Evolutionary conservation across 2,797 vertebrate genomes (phyloP).

Genomic region (Peromyscus aztecus): DNA sequence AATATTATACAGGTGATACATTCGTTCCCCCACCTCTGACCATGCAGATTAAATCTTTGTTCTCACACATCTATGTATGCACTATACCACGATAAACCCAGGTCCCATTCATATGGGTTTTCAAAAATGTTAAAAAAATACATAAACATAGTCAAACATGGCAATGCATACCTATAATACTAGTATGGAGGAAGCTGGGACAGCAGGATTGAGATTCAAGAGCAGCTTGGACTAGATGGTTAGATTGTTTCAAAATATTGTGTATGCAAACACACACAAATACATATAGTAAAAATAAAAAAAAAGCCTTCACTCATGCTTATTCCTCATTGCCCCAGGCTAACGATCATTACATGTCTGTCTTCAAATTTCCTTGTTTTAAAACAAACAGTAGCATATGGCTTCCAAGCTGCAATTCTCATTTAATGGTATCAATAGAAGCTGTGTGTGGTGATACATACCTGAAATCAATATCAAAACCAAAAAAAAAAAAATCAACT

Average conservation of each 20-base stretch:
- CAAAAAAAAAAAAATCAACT: background rate
- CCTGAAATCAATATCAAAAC: background rate
- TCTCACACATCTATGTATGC: background rate
- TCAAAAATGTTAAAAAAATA: background rate
- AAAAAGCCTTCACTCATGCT: background rate
- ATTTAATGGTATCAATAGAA: background rate
- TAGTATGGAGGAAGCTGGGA: background rate
- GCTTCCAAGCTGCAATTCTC: constrained; percentile 4
- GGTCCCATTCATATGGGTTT: background rate
- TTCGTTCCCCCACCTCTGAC: too few species aligned
- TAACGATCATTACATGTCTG: background rate
- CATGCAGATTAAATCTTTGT: background rate
- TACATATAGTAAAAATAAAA: background rate
- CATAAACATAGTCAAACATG: background rate
- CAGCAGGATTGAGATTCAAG: background rate
- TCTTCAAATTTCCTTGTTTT: background rate
- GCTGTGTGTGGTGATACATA: background rate
- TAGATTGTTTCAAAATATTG: background rate
- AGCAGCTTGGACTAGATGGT: background rate
- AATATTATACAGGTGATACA: background rate
- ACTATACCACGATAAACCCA: background rate
- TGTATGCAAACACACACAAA: background rate
- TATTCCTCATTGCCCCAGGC: background rate
- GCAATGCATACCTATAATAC: background rate
- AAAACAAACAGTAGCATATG: background rate